Evolutionary conservation across 2,888 invertebrate genomes (phyloP).

Genomic region (Thecocarcelia acutangulata): DNA sequence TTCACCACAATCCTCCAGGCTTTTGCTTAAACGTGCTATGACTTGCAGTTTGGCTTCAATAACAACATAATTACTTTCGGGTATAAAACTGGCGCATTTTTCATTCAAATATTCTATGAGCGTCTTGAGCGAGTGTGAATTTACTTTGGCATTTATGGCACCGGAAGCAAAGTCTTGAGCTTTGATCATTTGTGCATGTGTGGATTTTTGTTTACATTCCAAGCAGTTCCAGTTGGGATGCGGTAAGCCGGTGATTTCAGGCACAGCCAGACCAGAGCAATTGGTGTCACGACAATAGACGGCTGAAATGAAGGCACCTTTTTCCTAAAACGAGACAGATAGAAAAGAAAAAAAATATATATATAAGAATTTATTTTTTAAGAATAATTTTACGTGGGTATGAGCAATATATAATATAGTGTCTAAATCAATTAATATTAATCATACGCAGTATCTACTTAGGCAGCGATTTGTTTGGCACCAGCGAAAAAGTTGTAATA

Average conservation of each 20-base stretch:
- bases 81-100: constrained; percentile 78
- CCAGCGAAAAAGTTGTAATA: no score
- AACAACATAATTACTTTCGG: constrained; percentile 78
- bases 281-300: constrained; percentile 82
- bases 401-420: neutral
- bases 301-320: constrained; percentile 78
- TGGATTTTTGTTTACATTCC: constrained; percentile 82
- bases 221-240: constrained; percentile 86
- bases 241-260: constrained; percentile 84
- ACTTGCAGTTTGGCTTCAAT: constrained; percentile 79
- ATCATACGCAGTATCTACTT: constrained; percentile 10
- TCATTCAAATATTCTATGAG: constrained; percentile 78
- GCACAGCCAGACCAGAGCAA: constrained; percentile 81
- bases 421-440: constrained; percentile 1
- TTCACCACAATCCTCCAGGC: constrained; percentile 76
- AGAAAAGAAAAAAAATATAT: constrained; percentile 31
- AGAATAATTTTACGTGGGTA: neutral
- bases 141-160: constrained; percentile 79
- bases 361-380: neutral
- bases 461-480: neutral
- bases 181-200: constrained; percentile 78
- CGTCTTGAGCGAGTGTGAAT: constrained; percentile 76
- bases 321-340: no score
- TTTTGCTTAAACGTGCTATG: constrained; percentile 75
- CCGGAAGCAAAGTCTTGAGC: constrained; percentile 79